phyloP scores from a whole-genome alignment of 2,797 vertebrate genomes.

The Dermochelys coriacea region DNA sequence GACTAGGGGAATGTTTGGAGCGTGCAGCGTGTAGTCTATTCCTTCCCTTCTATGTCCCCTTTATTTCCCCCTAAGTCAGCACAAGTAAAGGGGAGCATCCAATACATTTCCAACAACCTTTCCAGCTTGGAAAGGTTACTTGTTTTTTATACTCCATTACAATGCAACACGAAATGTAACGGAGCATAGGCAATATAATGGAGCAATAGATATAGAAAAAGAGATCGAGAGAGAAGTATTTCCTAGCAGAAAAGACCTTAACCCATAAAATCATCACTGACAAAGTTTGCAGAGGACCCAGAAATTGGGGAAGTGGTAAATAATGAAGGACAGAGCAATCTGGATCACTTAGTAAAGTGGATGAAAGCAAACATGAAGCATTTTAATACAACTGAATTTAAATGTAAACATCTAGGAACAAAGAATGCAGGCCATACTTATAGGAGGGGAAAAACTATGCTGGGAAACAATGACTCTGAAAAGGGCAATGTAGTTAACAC shows the following conservation, averaged over 20 bases:
- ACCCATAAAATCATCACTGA: background rate
- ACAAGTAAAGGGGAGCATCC: background rate
- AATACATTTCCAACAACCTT: background rate
- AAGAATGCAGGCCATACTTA: too few relatives aligned
- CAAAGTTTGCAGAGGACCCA: too few relatives aligned
- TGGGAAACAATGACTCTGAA: too few relatives aligned
- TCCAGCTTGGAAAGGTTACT: background rate
- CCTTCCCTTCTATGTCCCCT: background rate
- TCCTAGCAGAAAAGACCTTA: background rate
- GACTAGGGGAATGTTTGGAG: background rate
- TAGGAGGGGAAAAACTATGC: too few relatives aligned
- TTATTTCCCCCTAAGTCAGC: background rate
- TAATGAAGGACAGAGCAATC: too few relatives aligned
- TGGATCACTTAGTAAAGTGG: too few relatives aligned
- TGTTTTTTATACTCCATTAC: background rate
- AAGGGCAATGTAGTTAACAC: background rate
- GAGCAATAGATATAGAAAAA: background rate
- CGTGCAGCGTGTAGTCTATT: background rate
- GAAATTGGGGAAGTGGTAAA: too few relatives aligned
- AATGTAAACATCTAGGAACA: too few relatives aligned
- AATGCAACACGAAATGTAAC: background rate
- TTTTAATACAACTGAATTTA: too few relatives aligned
- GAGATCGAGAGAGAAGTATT: background rate
- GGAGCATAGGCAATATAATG: background rate
- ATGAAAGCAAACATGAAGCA: too few relatives aligned